These are phyloP conservation scores for Limnephilus auricula DNA, from an alignment of 2,888 invertebrate species.

Conservation along the genomic window DNA sequence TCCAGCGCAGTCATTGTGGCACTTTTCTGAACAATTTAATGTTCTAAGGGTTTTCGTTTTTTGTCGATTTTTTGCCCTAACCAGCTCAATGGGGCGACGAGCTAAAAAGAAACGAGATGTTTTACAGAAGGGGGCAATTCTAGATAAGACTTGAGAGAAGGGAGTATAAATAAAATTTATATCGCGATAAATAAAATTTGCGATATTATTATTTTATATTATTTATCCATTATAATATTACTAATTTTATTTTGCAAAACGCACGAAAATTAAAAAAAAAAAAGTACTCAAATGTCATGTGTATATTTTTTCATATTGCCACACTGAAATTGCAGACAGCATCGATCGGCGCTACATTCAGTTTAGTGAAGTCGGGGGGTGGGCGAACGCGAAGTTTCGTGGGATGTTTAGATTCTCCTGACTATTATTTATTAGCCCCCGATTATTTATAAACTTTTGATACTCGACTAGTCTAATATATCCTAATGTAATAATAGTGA, in stretches of 20 bases:
- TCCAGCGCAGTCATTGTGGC: no score
- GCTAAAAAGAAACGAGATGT: no score
- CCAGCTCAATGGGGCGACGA: no score
- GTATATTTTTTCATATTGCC: background rate
- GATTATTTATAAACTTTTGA: slow-evolving; percentile 43
- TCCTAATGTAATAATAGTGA: background rate
- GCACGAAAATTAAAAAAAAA: background rate
- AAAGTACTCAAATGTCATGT: background rate
- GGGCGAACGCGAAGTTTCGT: slow-evolving; percentile 41
- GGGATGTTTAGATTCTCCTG: slow-evolving; percentile 16
- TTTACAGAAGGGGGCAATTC: no score
- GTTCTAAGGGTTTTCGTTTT: no score
- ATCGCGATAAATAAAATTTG: no score
- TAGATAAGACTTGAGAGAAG: no score
- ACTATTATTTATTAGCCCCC: slow-evolving; percentile 43
- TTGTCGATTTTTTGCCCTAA: no score
- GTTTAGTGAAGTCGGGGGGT: slow-evolving; percentile 45
- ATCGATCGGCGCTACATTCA: slow-evolving; percentile 52
- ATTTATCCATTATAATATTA: no score
- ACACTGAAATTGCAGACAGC: slow-evolving; percentile 40
- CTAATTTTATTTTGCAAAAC: background rate
- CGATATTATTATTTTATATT: no score
- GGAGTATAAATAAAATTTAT: no score
- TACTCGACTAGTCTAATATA: slow-evolving; percentile 26
- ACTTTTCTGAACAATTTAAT: no score